A percentile compares a stretch with the other conserved stretches of the same genome.
These are phyloP conservation scores for Ectobius pallidus DNA, from an alignment of 2,888 invertebrate species.

Conservation along the genomic window DNA sequence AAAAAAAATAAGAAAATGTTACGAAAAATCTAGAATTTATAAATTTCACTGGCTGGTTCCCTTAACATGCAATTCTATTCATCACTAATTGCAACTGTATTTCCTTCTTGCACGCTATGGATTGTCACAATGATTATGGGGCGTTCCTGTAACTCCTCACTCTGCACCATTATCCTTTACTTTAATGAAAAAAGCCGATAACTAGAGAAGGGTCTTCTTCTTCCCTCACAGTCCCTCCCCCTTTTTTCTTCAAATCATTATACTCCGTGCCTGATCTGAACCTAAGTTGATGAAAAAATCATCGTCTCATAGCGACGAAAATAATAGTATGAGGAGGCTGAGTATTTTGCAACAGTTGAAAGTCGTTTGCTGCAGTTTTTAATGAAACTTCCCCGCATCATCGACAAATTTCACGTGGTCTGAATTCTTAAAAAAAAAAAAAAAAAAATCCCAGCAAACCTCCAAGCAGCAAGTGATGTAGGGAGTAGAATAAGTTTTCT, in stretches of 20 bases:
- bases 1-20: too few relatives aligned
- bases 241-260: slow-evolving; percentile 30
- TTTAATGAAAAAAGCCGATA: slow-evolving; percentile 39
- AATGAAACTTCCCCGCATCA: background rate
- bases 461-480: too few relatives aligned
- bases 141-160: slow-evolving; percentile 11
- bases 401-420: background rate
- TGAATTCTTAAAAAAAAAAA: too few relatives aligned
- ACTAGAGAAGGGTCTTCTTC: slow-evolving; percentile 21
- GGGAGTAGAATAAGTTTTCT: too few relatives aligned
- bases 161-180: slow-evolving; percentile 21
- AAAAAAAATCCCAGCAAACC: too few relatives aligned
- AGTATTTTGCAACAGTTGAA: background rate
- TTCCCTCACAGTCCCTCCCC: slow-evolving; percentile 1
- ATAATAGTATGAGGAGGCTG: background rate
- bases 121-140: slow-evolving; percentile 28
- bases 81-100: too few relatives aligned
- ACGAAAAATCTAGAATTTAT: too few relatives aligned
- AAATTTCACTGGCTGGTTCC: too few relatives aligned
- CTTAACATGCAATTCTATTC: too few relatives aligned
- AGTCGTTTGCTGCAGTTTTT: slow-evolving; percentile 17
- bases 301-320: background rate
- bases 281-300: slow-evolving; percentile 27
- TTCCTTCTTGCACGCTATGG: too few relatives aligned
- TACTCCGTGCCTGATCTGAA: slow-evolving; percentile 17